Evolutionary conservation across 2,797 vertebrate species (phyloP).

Genomic region (Danionella dracula): DNA sequence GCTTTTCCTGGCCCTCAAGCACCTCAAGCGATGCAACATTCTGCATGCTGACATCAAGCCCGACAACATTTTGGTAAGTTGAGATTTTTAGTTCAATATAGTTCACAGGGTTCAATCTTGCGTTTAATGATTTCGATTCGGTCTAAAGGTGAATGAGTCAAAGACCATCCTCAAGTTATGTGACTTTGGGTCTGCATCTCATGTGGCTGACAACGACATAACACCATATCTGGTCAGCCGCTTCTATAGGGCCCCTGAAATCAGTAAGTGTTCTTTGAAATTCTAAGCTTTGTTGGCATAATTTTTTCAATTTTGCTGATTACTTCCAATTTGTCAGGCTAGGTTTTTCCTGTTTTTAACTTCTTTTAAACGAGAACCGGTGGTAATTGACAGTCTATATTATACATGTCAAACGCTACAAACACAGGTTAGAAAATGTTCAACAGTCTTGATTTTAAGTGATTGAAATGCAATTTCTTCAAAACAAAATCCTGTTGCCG

Average conservation of each 20-base stretch:
- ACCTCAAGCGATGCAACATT: constrained; percentile 96
- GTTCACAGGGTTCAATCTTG: background rate
- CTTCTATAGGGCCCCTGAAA: constrained; percentile 98
- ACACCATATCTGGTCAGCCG: constrained; percentile 97
- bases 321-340: no score
- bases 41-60: constrained; percentile 98
- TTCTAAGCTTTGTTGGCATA: no score
- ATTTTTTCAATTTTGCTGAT: no score
- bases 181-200: constrained; percentile 95
- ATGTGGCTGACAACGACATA: constrained; percentile 96
- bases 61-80: constrained; percentile 92
- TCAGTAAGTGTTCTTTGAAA: constrained; percentile 76
- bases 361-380: no score
- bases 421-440: no score
- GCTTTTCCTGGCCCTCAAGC: constrained; percentile 93
- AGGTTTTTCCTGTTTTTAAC: no score
- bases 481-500: no score
- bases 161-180: constrained; percentile 98
- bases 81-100: background rate
- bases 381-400: no score
- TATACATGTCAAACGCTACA: no score
- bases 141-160: constrained; percentile 89
- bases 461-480: no score
- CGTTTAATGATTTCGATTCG: background rate
- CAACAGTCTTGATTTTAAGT: no score